Percentiles rank a stretch among this genome's conserved stretches.
phyloP scores from a whole-genome alignment of 2,113 vertebrate species.

The Plecotus auritus region DNA sequence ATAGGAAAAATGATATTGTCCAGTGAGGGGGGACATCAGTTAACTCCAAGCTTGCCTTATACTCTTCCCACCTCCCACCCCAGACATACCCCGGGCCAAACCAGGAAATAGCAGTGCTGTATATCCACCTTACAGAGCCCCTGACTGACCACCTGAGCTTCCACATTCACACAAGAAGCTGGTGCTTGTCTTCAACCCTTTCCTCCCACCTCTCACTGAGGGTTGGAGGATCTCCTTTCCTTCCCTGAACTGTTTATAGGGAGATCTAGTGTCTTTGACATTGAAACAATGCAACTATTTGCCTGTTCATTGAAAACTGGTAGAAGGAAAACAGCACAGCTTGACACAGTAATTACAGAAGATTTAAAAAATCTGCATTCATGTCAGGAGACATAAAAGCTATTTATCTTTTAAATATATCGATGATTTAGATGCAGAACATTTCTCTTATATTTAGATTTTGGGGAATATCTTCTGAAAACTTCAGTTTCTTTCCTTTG shows the following conservation, averaged over 20 bases:
- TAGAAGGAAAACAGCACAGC: background rate
- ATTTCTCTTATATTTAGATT: slow-evolving; percentile 13
- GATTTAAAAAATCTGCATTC: background rate
- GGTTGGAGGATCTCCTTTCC: background rate
- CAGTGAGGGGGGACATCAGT: background rate
- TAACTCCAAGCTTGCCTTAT: background rate
- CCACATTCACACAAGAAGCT: background rate
- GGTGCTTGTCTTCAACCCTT: background rate
- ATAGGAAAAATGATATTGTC: background rate
- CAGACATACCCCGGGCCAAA: background rate
- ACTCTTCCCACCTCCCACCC: background rate
- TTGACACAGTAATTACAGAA: background rate
- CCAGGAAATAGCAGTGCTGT: background rate
- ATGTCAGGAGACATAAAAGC: background rate
- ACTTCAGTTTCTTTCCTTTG: slow-evolving; percentile 10
- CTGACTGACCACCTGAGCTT: rapidly evolving
- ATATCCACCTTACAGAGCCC: background rate
- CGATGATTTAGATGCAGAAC: background rate
- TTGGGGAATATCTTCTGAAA: background rate
- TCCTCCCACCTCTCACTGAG: background rate
- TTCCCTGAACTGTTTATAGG: background rate
- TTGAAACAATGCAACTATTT: background rate
- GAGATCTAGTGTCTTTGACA: background rate
- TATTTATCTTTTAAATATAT: background rate
- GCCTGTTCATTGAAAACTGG: slow-evolving; percentile 7